Evolutionary conservation across 2,888 invertebrate species (phyloP).

Genomic region (Pogonocherus hispidulus): DNA sequence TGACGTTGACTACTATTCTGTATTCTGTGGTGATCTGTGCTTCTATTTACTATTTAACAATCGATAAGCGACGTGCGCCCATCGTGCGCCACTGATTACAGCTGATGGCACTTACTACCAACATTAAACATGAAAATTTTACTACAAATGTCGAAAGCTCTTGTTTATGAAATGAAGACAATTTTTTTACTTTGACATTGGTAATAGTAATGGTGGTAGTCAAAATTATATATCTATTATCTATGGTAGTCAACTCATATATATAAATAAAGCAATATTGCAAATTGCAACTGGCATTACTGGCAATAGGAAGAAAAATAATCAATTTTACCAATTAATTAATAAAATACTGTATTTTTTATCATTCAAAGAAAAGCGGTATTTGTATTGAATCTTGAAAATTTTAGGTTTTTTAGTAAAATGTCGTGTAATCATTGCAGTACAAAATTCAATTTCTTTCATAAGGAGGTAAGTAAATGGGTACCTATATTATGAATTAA

Average conservation of each 20-base stretch:
- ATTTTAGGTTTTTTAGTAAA: slow-evolving; percentile 21
- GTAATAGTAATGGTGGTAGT: background rate
- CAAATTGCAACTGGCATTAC: too few relatives aligned
- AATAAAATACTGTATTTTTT: slow-evolving; percentile 5
- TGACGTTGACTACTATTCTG: too few relatives aligned
- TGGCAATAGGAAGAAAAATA: slow-evolving; percentile 24
- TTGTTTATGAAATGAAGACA: background rate
- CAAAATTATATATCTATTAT: too few relatives aligned
- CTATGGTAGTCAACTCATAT: too few relatives aligned
- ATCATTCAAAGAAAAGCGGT: background rate
- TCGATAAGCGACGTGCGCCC: background rate
- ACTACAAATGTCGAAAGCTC: background rate
- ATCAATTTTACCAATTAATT: slow-evolving; percentile 23
- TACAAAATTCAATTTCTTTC: slow-evolving; percentile 79
- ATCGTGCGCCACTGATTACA: slow-evolving; percentile 15
- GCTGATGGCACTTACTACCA: slow-evolving; percentile 10
- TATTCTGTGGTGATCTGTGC: too few relatives aligned
- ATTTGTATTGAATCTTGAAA: too few relatives aligned
- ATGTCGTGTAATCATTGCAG: slow-evolving; percentile 85
- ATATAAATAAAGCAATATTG: slow-evolving; percentile 19
- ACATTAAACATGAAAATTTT: slow-evolving; percentile 1
- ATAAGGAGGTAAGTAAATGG: slow-evolving; percentile 78
- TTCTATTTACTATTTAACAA: background rate
- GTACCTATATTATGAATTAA: slow-evolving; percentile 12
- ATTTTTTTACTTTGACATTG: slow-evolving; percentile 10